Base-by-base conservation (phyloP, 2,888 invertebrate genomes). In the Acanthoscelides obtectus region DNA sequence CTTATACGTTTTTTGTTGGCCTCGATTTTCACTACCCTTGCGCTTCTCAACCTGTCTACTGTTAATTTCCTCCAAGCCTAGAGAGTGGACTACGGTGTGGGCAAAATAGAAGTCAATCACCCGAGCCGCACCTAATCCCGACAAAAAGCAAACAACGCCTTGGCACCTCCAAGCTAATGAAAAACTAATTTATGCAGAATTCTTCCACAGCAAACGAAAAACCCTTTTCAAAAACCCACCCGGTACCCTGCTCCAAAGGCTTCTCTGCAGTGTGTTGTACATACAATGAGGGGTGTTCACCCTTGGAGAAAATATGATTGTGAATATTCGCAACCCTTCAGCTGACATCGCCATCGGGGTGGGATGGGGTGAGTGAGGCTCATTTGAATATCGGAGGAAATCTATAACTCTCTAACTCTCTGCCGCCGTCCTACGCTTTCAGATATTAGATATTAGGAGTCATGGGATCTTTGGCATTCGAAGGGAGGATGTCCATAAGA, bases 281-380 rank as follows among this genome's bases (percentile, higher is more conserved):
- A 22, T 8, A 22, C 21, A 22, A 21, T 17, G 66, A 22, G 66
- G 66, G 66, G 20, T 66, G 81, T 82, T 81, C 82, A 82, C 81
- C 81, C 82, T 82, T 82, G 82, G 81, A 81, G 81, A 82, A 82
- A 82, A 82, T 82, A 81, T 81, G 82, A 82, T 82, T 82, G 81
- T 80, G 81, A 81, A 82, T 82, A 80, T 81, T 81, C 80, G 81
- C 81, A 82, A 82, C 82, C 82, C 82, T 82, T 82, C 82, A 81
- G 78, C 81, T 78, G 45, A 45, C 45, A 45, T 45, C 45, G 12
- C 45, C 45, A 45, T 45, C 45, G 45, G 12, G 45, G 45, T 45
- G 45, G 45, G 25, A 5, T n/a, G 79, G 80, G 81, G 81, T 80
- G 79, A 79, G 78, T 77, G 79, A 79, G 78, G 77, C 78, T 82